phyloP scores from a whole-genome alignment of 2,113 vertebrate genomes.

The Sceloporus undulatus region DNA sequence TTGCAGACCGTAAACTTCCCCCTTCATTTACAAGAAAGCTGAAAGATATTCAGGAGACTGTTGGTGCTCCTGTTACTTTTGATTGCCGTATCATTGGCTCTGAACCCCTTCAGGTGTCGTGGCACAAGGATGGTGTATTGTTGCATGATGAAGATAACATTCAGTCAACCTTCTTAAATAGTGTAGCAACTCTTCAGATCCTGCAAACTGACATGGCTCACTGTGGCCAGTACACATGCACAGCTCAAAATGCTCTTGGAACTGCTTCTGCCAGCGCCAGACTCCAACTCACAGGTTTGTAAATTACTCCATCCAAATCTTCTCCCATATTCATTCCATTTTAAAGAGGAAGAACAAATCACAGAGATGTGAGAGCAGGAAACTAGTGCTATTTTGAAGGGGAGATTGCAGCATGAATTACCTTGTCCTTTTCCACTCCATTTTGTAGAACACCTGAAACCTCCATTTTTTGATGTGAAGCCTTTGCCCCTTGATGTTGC shows the following conservation, averaged over 20 bases:
- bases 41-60: slow-evolving; percentile 89
- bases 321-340: neutral
- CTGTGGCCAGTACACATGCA: slow-evolving; percentile 91
- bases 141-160: slow-evolving; percentile 82
- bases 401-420: too few relatives aligned
- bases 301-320: slow-evolving; percentile 22
- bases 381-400: neutral
- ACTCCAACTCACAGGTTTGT: slow-evolving; percentile 93
- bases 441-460: slow-evolving; percentile 89
- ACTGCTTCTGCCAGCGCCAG: slow-evolving; percentile 93
- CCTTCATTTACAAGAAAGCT: slow-evolving; percentile 94
- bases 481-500: slow-evolving; percentile 86
- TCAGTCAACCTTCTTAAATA: slow-evolving; percentile 89
- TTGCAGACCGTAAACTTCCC: slow-evolving; percentile 93
- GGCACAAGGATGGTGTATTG: slow-evolving; percentile 92
- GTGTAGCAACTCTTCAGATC: slow-evolving; percentile 90
- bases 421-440: slow-evolving; percentile 53
- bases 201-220: slow-evolving; percentile 84
- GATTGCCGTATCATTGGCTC: slow-evolving; percentile 95
- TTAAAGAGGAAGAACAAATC: slow-evolving; percentile 7
- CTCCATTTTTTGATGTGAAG: slow-evolving; percentile 94
- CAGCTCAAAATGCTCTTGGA: slow-evolving; percentile 93
- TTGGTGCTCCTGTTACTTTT: slow-evolving; percentile 87
- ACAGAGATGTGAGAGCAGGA: slow-evolving; percentile 12
- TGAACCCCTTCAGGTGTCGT: slow-evolving; percentile 91